Evolutionary conservation across 2,113 vertebrate species (phyloP), one percentile per base, ranked within the genome.

Genomic region (Anguilla japonica): DNA sequence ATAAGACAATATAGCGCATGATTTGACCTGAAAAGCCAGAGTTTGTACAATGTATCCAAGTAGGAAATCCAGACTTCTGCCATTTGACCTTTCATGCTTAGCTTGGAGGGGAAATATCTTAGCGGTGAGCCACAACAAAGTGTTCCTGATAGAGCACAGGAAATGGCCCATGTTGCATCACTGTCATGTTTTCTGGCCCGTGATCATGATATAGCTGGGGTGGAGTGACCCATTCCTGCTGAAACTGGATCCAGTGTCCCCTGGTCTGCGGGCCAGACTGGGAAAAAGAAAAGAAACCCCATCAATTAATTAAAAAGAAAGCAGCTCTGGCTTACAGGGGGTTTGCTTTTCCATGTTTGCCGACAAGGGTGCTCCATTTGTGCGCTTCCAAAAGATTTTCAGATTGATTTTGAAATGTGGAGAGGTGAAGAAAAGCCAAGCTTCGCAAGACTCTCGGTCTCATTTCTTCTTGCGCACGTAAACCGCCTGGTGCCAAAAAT

Each of bases 401-500:
- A 81, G 75, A 50, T 87, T 85, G 88, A 87, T 29, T 87, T 83
- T 40, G 67, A 92, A 79, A 83, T 34, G 26, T 18, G 86, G 26
- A 88, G 84, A 67, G 0, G 16, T 41, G 43, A 83, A 50, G 83
- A 53, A 89, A 88, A 29, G 81, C 63, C 81, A 43, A 26, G 57
- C 29, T 88, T 88, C 41, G 40, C n/a, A 26, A 14, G 34, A 75
- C n/a, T 5, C 34, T 41, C 40, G 40, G 5, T 29, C 46, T 34
- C 63, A 88, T 88, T 85, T 86, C 80, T 87, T 88, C 89, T 86
- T 83, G 71, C 81, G 80, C 86, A 88, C 86, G 87, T 87, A 81
- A 89, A 86, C 81, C 29, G 2, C 41, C 53, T 46, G 71, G 79
- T 87, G 92, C 93, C 90, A 94, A 88, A 84, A 89, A 84, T 88